Evolutionary conservation across 1,140 invertebrate species (phyloP), one percentile per base, ranked within the genome.

Genomic region (Varroa destructor): DNA sequence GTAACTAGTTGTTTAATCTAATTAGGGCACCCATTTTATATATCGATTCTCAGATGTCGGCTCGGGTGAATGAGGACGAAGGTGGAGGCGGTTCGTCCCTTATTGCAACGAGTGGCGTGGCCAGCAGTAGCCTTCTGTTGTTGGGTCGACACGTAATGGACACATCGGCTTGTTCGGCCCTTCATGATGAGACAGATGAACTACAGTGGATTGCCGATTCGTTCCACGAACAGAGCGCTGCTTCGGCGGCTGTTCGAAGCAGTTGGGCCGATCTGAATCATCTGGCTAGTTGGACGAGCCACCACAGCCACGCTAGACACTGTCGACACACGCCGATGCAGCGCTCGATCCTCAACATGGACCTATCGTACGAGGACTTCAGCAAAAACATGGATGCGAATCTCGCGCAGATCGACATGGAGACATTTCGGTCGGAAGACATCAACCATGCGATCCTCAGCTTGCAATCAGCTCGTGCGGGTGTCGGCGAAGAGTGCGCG

Each of bases 371-470:
- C 78, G 89, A 92, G 77, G 89, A 89, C 76, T 80, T 92, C 74
- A 86, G 90, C 55, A 85, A 88, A 77, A 89, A 93, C 78, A 82
- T 93, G 77, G 91, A 94, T 81, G 90, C 89, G 72, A 93, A 93
- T 79, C 83, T 94, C 75, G 91, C 91, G 42, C 89, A 93, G 81
- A 90, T 91, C 51, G 91, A 93, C 79, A 94, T 94, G 88, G 91
- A 94, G 80, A 90, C 89, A 78, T 93, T 92, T 81, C 77, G 87
- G 74, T 89, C 89, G 6, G 88, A 92, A 80, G 90, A 94, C 77
- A 93, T 94, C 77, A 88, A 91, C 77, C 61, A 67, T 37, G 88
- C 87, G 73, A 82, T 92, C 76, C 84, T 91, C 73, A 82, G 82
- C 14, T 71, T 76, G 43, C 80, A 86, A 84, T 84, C 75, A 43